Percentiles rank a stretch among this genome's conserved stretches.
phyloP scores from a whole-genome alignment of 1,140 invertebrate genomes.

The Drosophila nigrodunni region DNA sequence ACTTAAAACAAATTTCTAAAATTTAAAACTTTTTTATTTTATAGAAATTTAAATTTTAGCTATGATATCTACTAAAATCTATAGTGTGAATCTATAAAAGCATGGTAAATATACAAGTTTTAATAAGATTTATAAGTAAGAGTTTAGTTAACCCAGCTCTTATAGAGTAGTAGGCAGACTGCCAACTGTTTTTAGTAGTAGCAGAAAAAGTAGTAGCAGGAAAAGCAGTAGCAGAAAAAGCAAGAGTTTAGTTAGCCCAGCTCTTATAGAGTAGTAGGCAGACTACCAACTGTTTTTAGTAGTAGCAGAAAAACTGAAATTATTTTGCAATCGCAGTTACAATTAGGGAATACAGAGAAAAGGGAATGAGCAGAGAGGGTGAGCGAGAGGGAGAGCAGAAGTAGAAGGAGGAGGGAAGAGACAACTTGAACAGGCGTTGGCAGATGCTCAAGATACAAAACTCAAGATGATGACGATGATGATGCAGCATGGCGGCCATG shows the following conservation, averaged over 20 bases:
- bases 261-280: not conserved
- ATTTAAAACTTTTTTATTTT: too few relatives aligned
- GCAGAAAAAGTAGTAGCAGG: too few relatives aligned
- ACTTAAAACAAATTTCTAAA: too few relatives aligned
- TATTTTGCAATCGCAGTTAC: conserved; percentile 29
- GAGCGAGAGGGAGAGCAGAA: not conserved
- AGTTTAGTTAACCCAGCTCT: too few relatives aligned
- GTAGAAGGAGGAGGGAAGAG: conserved; percentile 19
- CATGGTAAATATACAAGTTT: too few relatives aligned
- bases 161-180: not conserved
- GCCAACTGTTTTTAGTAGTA: not conserved
- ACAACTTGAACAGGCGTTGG: conserved; percentile 47
- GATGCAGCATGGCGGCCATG: conserved; percentile 68
- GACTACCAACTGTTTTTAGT: not conserved
- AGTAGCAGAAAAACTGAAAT: conserved; percentile 3
- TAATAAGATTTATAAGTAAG: too few relatives aligned
- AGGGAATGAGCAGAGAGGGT: not conserved
- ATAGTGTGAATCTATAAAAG: too few relatives aligned
- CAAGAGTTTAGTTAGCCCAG: too few relatives aligned
- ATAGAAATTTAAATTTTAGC: too few relatives aligned
- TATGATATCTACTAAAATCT: too few relatives aligned
- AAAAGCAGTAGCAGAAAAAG: too few relatives aligned
- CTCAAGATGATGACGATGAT: conserved; percentile 48
- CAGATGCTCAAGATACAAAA: conserved; percentile 55
- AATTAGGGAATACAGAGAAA: conserved; percentile 15